A percentile compares a stretch with the other conserved stretches of the same genome.
Evolutionary conservation across 2,888 invertebrate species (phyloP).

Genomic region (Mythimna pallens): DNA sequence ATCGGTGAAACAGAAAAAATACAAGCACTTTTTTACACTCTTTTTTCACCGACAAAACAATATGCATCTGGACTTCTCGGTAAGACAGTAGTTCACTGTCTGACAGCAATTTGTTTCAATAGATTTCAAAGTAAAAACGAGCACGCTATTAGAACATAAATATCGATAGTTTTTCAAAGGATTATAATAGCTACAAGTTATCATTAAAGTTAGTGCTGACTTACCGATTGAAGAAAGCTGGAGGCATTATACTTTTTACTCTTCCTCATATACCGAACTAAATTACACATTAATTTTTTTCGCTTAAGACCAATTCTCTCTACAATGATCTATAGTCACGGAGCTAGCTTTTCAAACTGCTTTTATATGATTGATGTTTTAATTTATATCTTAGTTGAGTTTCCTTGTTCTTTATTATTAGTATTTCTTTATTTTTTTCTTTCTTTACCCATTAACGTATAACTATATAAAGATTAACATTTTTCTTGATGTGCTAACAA

Average conservation of each 20-base stretch:
- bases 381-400: slow-evolving; percentile 33
- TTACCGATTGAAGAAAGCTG: slow-evolving; percentile 30
- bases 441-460: neutral
- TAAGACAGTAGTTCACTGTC: slow-evolving; percentile 39
- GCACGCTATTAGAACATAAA: slow-evolving; percentile 35
- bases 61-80: slow-evolving; percentile 23
- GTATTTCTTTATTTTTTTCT: neutral
- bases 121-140: slow-evolving; percentile 35
- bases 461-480: slow-evolving; percentile 8
- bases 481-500: slow-evolving; percentile 12
- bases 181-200: slow-evolving; percentile 26
- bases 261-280: slow-evolving; percentile 13
- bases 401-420: slow-evolving; percentile 21
- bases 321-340: slow-evolving; percentile 47
- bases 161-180: slow-evolving; percentile 37
- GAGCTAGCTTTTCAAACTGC: slow-evolving; percentile 40
- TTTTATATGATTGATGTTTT: slow-evolving; percentile 50
- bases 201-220: slow-evolving; percentile 12
- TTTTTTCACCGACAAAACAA: slow-evolving; percentile 36
- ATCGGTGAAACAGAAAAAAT: slow-evolving; percentile 42
- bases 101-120: slow-evolving; percentile 44
- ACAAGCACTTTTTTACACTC: slow-evolving; percentile 23
- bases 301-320: slow-evolving; percentile 29
- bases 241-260: slow-evolving; percentile 4
- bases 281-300: slow-evolving; percentile 45